Percentiles rank a stretch among this genome's conserved stretches.
Evolutionary conservation across 2,888 invertebrate genomes (phyloP).

Genomic region (Sphaeridia pumilis): DNA sequence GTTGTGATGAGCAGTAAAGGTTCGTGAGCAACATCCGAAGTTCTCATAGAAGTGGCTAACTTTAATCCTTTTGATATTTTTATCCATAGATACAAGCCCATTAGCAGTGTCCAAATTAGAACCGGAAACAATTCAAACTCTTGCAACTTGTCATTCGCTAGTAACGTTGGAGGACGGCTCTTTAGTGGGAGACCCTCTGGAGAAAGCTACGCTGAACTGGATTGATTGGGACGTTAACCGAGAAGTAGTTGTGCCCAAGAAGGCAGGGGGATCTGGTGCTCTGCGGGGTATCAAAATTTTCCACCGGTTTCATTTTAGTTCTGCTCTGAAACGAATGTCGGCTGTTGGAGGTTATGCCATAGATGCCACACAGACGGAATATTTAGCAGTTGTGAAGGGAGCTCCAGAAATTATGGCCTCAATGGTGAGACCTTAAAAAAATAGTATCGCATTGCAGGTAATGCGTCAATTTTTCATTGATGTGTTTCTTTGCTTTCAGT

Average conservation of each 20-base stretch:
- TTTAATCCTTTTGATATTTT: neutral
- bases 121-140: conserved; percentile 50
- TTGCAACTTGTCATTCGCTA: conserved; percentile 92
- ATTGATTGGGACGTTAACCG: conserved; percentile 95
- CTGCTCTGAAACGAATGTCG: conserved; percentile 92
- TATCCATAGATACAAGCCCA: conserved; percentile 13
- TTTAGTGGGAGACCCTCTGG: conserved; percentile 94
- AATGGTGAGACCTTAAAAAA: no score
- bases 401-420: conserved; percentile 88
- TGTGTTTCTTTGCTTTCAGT: conserved; percentile 42
- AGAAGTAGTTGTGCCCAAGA: conserved; percentile 86
- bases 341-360: conserved; percentile 75
- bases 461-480: no score
- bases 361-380: conserved; percentile 55
- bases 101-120: no score
- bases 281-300: conserved; percentile 82
- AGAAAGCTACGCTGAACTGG: conserved; percentile 90
- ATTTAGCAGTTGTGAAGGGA: conserved; percentile 89
- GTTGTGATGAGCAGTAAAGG: conserved; percentile 48
- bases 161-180: conserved; percentile 82
- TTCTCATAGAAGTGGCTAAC: no score
- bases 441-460: no score
- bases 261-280: conserved; percentile 49
- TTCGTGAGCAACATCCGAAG: no score
- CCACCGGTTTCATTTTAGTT: conserved; percentile 92